These are phyloP conservation scores for Eremophila alpestris DNA, from an alignment of 2,797 vertebrate genomes.

Conservation along the genomic window DNA sequence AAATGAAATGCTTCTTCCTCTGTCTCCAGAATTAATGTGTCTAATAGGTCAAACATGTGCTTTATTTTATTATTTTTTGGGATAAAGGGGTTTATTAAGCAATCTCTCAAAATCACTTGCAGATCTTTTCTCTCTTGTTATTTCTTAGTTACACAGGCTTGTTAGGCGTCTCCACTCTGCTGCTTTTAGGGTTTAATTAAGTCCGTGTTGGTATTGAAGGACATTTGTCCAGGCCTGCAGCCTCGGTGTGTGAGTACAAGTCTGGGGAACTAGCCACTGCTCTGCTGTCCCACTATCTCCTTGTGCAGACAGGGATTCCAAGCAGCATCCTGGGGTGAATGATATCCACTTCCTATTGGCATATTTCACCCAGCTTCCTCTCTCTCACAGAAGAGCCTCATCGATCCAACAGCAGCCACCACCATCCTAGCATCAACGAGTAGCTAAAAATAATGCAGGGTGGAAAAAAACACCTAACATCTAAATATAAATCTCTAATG, in stretches of 20 bases:
- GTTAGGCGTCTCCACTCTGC: background rate
- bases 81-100: background rate
- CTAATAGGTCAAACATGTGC: background rate
- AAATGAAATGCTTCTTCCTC: background rate
- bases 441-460: constrained; percentile 50
- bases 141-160: background rate
- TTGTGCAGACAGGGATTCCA: accelerated
- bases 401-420: background rate
- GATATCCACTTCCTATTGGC: background rate
- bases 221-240: background rate
- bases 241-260: accelerated
- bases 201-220: background rate
- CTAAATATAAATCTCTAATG: constrained; percentile 60
- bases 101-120: background rate
- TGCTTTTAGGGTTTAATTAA: background rate
- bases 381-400: background rate
- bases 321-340: background rate
- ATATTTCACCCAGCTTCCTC: background rate
- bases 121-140: background rate
- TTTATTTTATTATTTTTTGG: background rate
- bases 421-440: constrained; percentile 34
- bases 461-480: constrained; percentile 8
- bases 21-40: background rate
- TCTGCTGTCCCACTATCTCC: background rate
- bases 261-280: background rate